Percentiles rank a stretch among this genome's conserved stretches.
phyloP scores from a whole-genome alignment of 2,888 invertebrate species.

The Sarcophaga carnaria region DNA sequence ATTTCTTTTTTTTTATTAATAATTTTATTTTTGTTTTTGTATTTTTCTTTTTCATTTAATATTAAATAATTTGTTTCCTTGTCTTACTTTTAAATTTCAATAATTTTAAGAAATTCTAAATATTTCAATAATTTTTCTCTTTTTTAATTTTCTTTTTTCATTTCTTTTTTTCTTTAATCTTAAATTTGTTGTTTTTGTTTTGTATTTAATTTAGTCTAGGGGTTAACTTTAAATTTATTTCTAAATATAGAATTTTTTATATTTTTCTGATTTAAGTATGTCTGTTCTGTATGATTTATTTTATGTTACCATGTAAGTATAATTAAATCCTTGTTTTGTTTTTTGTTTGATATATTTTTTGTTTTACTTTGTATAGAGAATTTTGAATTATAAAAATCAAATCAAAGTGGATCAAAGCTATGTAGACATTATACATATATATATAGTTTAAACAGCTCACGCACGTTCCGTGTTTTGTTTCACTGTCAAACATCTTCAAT shows the following conservation, averaged over 20 bases:
- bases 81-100: constrained; percentile 30
- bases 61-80: constrained; percentile 61
- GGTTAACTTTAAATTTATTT: constrained; percentile 27
- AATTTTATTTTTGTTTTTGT: constrained; percentile 51
- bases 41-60: constrained; percentile 26
- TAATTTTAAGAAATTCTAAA: constrained; percentile 59
- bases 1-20: constrained; percentile 48
- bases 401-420: too few relatives aligned
- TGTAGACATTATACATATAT: too few relatives aligned
- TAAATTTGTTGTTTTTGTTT: constrained; percentile 45
- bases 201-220: constrained; percentile 38
- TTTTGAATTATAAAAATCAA: not conserved
- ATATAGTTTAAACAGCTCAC: too few relatives aligned
- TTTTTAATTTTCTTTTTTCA: constrained; percentile 32
- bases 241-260: not conserved
- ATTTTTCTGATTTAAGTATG: constrained; percentile 46
- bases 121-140: constrained; percentile 47
- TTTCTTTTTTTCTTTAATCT: constrained; percentile 52
- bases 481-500: too few relatives aligned
- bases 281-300: constrained; percentile 35
- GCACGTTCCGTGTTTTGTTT: too few relatives aligned
- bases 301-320: constrained; percentile 31
- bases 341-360: constrained; percentile 39
- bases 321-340: constrained; percentile 40
- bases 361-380: constrained; percentile 1